Conservation (phyloP, 2,888 invertebrate species). For the Trilocha varians region DNA sequence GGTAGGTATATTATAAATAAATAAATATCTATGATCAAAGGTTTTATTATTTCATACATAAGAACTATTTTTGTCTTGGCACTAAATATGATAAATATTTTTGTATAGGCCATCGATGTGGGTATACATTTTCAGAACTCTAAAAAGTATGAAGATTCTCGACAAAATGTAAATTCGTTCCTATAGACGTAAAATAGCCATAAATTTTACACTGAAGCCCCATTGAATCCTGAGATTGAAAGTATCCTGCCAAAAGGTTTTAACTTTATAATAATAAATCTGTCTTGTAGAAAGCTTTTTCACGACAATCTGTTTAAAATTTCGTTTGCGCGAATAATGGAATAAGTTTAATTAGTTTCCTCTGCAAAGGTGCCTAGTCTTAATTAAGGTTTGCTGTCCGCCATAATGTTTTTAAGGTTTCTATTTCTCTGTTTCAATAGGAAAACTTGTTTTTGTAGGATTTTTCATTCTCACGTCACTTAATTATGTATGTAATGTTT, state of each 20-base stretch:
- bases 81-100: too few relatives aligned
- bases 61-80: too few relatives aligned
- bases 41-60: too few relatives aligned
- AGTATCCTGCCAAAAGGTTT: slow-evolving; percentile 5
- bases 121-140: too few relatives aligned
- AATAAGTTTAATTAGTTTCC: slow-evolving; percentile 67
- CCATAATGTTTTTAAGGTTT: slow-evolving; percentile 33
- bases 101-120: too few relatives aligned
- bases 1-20: too few relatives aligned
- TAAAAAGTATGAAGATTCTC: slow-evolving; percentile 11
- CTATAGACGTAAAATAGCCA: background rate
- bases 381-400: slow-evolving; percentile 58
- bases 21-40: too few relatives aligned
- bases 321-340: slow-evolving; percentile 57
- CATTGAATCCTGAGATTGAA: background rate
- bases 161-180: slow-evolving; percentile 20
- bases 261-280: slow-evolving; percentile 39
- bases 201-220: background rate
- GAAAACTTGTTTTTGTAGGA: background rate
- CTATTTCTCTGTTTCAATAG: slow-evolving; percentile 29
- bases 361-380: slow-evolving; percentile 49
- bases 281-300: slow-evolving; percentile 36
- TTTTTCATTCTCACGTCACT: too few relatives aligned
- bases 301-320: slow-evolving; percentile 44
- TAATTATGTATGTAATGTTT: too few relatives aligned